Conservation (phyloP, 1,140 invertebrate species). For the Hydropsyche tenuis region DNA sequence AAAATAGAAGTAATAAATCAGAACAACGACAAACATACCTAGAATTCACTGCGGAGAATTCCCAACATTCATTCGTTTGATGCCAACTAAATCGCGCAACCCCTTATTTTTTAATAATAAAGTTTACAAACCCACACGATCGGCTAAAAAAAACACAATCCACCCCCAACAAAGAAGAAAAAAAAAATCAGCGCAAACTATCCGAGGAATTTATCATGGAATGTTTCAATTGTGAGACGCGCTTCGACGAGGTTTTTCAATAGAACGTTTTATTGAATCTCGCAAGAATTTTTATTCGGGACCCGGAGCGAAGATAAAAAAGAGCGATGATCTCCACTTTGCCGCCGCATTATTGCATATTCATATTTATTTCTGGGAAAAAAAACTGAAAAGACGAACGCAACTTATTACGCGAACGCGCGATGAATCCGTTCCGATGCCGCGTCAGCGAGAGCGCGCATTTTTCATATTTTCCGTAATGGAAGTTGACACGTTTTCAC, state of each 20-base stretch:
- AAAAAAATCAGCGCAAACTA: background rate
- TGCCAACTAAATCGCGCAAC: too few species aligned
- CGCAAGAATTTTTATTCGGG: too few species aligned
- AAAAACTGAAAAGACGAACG: background rate
- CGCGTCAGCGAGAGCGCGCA: too few species aligned
- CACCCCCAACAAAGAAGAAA: background rate
- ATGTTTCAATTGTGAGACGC: background rate
- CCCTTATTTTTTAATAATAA: background rate
- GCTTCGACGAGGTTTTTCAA: constrained; percentile 18
- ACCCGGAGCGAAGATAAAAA: too few species aligned
- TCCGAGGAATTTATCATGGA: constrained; percentile 6
- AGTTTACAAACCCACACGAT: too few species aligned
- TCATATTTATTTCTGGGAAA: background rate
- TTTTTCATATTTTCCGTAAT: constrained; percentile 21
- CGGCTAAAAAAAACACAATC: too few species aligned
- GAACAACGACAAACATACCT: too few species aligned
- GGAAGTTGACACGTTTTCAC: constrained; percentile 25
- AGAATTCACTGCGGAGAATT: too few species aligned
- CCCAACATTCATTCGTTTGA: too few species aligned
- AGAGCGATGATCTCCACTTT: too few species aligned
- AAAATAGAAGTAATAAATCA: too few species aligned
- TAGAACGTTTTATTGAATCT: background rate
- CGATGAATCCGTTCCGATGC: background rate
- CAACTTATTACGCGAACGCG: constrained; percentile 6
- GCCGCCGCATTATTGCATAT: background rate